Base-by-base conservation (phyloP, 2,888 invertebrate genomes). In the Dasysyrphus albostriatus region DNA sequence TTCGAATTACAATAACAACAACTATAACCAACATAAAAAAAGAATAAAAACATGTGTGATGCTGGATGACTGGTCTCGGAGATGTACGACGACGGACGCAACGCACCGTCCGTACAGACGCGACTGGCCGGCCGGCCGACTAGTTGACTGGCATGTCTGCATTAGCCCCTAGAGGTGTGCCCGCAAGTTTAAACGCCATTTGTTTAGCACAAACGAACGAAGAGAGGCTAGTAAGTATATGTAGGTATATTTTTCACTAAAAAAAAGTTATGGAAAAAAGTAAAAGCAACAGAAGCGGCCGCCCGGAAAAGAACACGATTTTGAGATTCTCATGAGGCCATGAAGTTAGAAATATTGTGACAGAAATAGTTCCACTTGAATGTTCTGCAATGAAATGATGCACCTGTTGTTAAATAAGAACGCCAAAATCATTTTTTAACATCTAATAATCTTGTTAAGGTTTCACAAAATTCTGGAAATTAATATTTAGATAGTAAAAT, bases 101-200 rank as follows among this genome's bases (percentile, higher is more conserved):
- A 37, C 37, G 51, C 47, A 34, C n/a, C 16, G 63, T 37, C n/a
- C 34, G n/a, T 49, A 24, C n/a, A n/a, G n/a, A n/a, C n/a, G 3
- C 24, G 24, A 24, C 14, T 24, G 51, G 12, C 51, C 6, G 51
- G 14, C n/a, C 5, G 14, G 54, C 54, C 29, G 49, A 63, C 74
- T 72, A 39, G 70, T 63, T 81, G 76, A 73, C 77, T 77, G 72
- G 72, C 73, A 85, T 77, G 77, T 81, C 84, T 85, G 84, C 76
- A 77, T 85, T 85, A 85, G 76, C 77, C 77, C 73, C 82, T 16
- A 74, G 82, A 85, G 85, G 85, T 82, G 85, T 85, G 82, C 85
- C 85, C 77, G 63, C 37, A 63, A 77, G 72, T 76, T 82, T 81
- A 73, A 82, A 77, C 85, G 76, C 76, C 81, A 82, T 85, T 82